Evolutionary conservation across 1,140 invertebrate genomes (phyloP).

Genomic region (Batillaria attramentaria): DNA sequence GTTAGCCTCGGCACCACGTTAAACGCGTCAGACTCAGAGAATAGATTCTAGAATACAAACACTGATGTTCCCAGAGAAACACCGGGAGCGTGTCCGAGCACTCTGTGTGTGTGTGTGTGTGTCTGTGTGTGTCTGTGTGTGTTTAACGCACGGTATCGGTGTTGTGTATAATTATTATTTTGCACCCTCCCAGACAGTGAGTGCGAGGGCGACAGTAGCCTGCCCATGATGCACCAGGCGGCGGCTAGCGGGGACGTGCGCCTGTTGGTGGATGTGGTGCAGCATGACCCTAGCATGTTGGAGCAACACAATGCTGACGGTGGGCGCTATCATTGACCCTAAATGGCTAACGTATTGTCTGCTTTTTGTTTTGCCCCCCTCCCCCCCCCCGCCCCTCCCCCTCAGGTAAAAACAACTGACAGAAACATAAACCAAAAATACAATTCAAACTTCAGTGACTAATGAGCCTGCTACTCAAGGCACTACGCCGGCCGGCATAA

Average conservation of each 20-base stretch:
- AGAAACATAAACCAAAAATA: neutral
- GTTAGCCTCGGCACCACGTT: no score
- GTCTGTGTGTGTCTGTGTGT: neutral
- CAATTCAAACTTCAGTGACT: no score
- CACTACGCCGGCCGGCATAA: neutral
- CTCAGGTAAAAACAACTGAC: neutral
- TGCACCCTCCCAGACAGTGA: neutral
- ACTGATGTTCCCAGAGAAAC: no score
- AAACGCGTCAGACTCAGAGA: no score
- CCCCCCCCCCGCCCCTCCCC: neutral
- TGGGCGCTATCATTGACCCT: conserved; percentile 17
- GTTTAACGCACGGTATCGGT: neutral
- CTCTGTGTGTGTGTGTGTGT: neutral
- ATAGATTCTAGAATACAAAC: no score
- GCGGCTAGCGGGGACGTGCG: conserved; percentile 55
- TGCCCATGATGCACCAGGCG: conserved; percentile 50
- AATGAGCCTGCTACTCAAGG: neutral
- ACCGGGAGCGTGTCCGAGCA: no score
- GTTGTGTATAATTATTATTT: neutral
- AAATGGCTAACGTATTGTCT: neutral
- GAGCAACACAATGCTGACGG: conserved; percentile 59
- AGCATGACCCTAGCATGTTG: conserved; percentile 57
- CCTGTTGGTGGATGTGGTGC: conserved; percentile 48
- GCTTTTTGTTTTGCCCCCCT: neutral
- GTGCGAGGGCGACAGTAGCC: conserved; percentile 25